Evolutionary conservation across 2,888 invertebrate species (phyloP).

Genomic region (Gonocerus acuteangulatus): DNA sequence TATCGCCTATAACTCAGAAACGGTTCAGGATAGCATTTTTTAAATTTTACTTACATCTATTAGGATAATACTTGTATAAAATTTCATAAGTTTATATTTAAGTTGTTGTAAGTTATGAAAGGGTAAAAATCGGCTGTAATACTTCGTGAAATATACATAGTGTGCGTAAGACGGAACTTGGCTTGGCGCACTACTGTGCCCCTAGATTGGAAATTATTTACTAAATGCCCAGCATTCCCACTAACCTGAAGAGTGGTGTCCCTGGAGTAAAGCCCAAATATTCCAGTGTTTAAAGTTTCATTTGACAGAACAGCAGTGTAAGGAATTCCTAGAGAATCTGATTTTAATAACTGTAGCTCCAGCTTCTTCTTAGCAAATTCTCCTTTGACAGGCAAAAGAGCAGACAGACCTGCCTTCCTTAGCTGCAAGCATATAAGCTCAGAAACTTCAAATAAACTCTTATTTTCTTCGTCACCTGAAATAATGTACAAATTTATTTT

Average conservation of each 20-base stretch:
- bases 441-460: slow-evolving; percentile 51
- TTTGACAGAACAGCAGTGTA: slow-evolving; percentile 64
- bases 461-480: slow-evolving; percentile 38
- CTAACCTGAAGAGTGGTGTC: slow-evolving; percentile 55
- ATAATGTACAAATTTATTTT: not conserved
- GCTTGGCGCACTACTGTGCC: no score
- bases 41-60: no score
- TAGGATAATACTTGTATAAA: no score
- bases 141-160: no score
- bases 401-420: slow-evolving; percentile 45
- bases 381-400: slow-evolving; percentile 42
- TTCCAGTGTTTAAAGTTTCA: slow-evolving; percentile 60
- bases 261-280: slow-evolving; percentile 51
- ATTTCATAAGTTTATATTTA: no score
- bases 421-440: slow-evolving; percentile 51
- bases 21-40: no score
- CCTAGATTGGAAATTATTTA: not conserved
- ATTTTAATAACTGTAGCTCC: slow-evolving; percentile 44
- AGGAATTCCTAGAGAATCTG: slow-evolving; percentile 60
- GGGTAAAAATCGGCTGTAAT: no score
- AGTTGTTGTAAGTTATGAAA: no score
- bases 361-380: slow-evolving; percentile 42
- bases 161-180: not conserved
- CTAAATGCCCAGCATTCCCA: not conserved
- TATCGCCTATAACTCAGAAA: no score